phyloP scores from a whole-genome alignment of 2,113 vertebrate genomes.

The Hippocampus mohnikei region DNA sequence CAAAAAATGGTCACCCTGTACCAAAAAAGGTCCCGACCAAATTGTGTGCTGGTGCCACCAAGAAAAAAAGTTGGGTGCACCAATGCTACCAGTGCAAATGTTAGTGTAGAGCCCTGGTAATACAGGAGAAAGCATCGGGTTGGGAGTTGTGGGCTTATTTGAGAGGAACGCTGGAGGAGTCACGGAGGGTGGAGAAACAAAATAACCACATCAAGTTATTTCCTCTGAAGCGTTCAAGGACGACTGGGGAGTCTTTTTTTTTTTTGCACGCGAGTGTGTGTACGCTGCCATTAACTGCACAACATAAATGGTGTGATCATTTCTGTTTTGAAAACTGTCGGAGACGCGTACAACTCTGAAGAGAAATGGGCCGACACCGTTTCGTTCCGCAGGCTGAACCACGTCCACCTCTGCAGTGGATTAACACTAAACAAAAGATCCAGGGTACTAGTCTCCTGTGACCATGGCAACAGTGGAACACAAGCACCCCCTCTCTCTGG shows the following conservation, averaged over 20 bases:
- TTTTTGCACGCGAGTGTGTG: too few species aligned
- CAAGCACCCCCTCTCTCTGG: conserved; percentile 23
- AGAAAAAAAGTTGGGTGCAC: too few species aligned
- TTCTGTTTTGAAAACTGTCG: conserved; percentile 16
- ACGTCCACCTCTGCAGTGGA: conserved; percentile 42
- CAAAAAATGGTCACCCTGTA: too few species aligned
- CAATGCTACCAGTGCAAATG: too few species aligned
- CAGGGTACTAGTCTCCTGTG: conserved; percentile 62
- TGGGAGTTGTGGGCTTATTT: not conserved
- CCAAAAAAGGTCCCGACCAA: too few species aligned
- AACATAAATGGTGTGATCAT: not conserved
- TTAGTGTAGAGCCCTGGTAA: too few species aligned
- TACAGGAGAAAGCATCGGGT: not conserved
- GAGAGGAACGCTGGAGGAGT: not conserved
- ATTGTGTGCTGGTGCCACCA: too few species aligned
- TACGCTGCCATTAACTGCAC: too few species aligned
- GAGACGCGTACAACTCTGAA: conserved; percentile 1
- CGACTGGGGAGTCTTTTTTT: not conserved
- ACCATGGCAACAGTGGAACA: conserved; percentile 67
- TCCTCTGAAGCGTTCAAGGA: not conserved
- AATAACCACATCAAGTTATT: not conserved
- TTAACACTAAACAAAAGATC: conserved; percentile 57
- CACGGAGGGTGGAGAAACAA: not conserved
- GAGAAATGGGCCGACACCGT: conserved; percentile 16
- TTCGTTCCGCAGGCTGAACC: conserved; percentile 36